Evolutionary conservation across 2,797 vertebrate genomes (phyloP), one percentile per base, ranked within the genome.

Genomic region (Microchirus variegatus): DNA sequence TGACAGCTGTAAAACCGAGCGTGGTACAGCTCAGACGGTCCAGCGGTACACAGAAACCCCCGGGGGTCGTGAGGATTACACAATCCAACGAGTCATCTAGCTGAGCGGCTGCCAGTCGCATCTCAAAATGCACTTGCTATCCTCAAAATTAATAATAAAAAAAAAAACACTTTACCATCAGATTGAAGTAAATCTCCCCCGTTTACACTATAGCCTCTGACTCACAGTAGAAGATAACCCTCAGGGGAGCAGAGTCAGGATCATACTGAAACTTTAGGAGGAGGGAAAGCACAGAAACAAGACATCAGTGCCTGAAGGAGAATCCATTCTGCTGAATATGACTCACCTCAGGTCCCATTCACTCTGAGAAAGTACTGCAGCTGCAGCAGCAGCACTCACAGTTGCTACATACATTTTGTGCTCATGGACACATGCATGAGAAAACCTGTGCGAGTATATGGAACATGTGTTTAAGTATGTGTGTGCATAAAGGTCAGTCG

Each of bases 221-320:
- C 79, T 87, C 86, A 89, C 40, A 64, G 57, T 10, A 15, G 64
- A 63, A 79, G 77, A 78, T 66, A 49, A 73, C 79, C 75, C 31
- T 75, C n/a, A 5, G 69, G 73, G 38, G 19, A 5, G 42, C 19
- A 59, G 53, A 66, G 44, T 63, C 45, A 51, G 46, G 60, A 78
- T 73, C 47, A 31, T 6, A 51, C 17, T 19, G 69, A 78, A 81
- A 84, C 82, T 63, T 58, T 36, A 77, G 57, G 38, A 73, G 66
- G 70, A 73, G 46, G 56, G 15, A 57, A 75, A 59, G 41, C 3
- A 71, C 51, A 76, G 48, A 55, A 79, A 76, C 81, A 54, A 79
- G 56, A 73, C 80, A 81, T 69, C 35, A 18, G 47, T 47, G 63
- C 72, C 76, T 70, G 41, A 72, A 76, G 74, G 63, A 57, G 60